Evolutionary conservation across 2,888 invertebrate genomes (phyloP).

Genomic region (Leptopilina drosophilae): DNA sequence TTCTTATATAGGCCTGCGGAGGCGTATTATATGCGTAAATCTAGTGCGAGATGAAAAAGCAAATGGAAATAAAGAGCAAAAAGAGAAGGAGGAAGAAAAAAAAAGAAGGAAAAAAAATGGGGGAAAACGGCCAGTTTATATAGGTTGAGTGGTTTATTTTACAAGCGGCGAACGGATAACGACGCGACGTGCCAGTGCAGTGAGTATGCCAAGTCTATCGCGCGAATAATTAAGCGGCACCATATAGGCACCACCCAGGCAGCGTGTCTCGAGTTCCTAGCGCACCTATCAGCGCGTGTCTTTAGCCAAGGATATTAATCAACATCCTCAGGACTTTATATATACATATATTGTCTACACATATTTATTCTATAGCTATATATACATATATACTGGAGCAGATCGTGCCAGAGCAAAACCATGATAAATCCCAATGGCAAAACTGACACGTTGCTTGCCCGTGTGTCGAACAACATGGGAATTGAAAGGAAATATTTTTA

Average conservation of each 20-base stretch:
- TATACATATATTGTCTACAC: no score
- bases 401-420: slow-evolving; percentile 59
- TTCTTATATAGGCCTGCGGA: background rate
- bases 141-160: slow-evolving; percentile 34
- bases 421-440: slow-evolving; percentile 61
- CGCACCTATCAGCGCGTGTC: slow-evolving; percentile 60
- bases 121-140: slow-evolving; percentile 15
- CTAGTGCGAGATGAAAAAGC: slow-evolving; percentile 2
- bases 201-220: slow-evolving; percentile 49
- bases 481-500: slow-evolving; percentile 50
- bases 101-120: no score
- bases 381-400: slow-evolving; percentile 46
- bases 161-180: slow-evolving; percentile 29
- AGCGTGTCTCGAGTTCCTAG: slow-evolving; percentile 59
- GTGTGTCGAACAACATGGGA: slow-evolving; percentile 55
- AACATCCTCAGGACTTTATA: slow-evolving; percentile 59
- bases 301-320: slow-evolving; percentile 65
- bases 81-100: no score
- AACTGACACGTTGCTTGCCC: slow-evolving; percentile 54
- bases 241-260: slow-evolving; percentile 63
- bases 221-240: slow-evolving; percentile 64
- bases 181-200: slow-evolving; percentile 34
- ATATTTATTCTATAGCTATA: no score
- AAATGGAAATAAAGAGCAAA: background rate
- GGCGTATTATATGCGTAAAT: slow-evolving; percentile 1